Evolutionary conservation across 1,140 invertebrate species (phyloP), one percentile per base, ranked within the genome.

Genomic region (Eufriesea mexicana): DNA sequence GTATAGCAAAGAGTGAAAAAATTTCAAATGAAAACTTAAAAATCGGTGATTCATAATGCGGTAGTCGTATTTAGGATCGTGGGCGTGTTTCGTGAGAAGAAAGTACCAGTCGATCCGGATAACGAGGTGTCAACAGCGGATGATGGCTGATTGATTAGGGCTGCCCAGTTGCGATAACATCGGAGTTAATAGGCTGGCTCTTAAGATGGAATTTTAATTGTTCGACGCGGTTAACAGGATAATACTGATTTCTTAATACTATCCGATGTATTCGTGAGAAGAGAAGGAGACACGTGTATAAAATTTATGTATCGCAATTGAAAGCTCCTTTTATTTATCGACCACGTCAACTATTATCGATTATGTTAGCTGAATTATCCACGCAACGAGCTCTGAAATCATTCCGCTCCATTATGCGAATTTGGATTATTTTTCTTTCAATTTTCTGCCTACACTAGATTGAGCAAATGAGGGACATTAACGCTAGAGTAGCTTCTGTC

Each of bases 81-180:
- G n/a, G 49, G 23, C 54, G 54, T 51, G 20, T 57, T 57, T 57
- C 28, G 7, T 73, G 57, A 6, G 28, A n/a, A 35, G 70, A 55
- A 72, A 72, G 28, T 72, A 45, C 45, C 7, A 20, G 20, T 55
- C 20, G 35, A 45, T 74, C n/a, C 2, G 45, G 71, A 20, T 59
- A 74, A 42, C 23, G 71, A 42, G 20, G 28, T 28, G 23, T 49
- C 25, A 51, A 28, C 18, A 20, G 16, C 14, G 66, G 7, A 12
- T 8, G 42, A 72, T 51, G 23, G 16, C 20, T 74, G 71, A 74
- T 74, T n/a, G 71, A 59, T 59, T 45, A 59, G n/a, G 55, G 42
- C 47, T n/a, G 42, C 45, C 7, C 7, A 35, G 5, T 28, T 35
- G 16, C 2, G 47, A 51, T 51, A 18, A n/a, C 28, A 25, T 47